phyloP scores from a whole-genome alignment of 1,140 invertebrate species.

The Bombus huntii region DNA sequence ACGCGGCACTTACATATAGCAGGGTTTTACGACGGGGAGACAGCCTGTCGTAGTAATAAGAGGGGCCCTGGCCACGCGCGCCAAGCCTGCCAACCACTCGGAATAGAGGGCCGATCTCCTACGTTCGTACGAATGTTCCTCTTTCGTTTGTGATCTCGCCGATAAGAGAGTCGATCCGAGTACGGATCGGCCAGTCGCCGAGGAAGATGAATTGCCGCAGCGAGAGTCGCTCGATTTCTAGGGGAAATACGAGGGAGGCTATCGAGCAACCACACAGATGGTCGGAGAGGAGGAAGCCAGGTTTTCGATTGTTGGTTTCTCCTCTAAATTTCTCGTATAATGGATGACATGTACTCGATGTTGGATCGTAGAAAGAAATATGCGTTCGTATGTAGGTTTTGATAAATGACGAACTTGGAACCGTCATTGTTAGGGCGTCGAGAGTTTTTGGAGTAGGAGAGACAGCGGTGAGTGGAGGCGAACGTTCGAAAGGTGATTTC shows the following conservation, averaged over 20 bases:
- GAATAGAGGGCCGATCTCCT: constrained; percentile 52
- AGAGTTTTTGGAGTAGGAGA: background rate
- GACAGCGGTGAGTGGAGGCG: background rate
- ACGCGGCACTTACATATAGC: constrained; percentile 66
- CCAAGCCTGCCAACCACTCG: constrained; percentile 68
- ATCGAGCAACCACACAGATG: background rate
- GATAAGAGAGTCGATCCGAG: constrained; percentile 57
- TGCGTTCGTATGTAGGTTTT: background rate
- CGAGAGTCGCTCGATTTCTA: background rate
- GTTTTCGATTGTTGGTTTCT: background rate
- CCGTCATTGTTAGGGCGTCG: background rate
- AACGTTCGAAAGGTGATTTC: background rate
- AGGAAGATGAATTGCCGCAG: constrained; percentile 27
- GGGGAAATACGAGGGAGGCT: background rate
- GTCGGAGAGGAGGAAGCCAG: background rate
- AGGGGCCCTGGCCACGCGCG: constrained; percentile 75
- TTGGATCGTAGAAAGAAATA: background rate
- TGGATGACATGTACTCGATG: background rate
- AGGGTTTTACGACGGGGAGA: constrained; percentile 71
- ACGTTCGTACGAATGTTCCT: constrained; percentile 49
- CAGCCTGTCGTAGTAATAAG: constrained; percentile 72
- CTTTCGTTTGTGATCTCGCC: constrained; percentile 65
- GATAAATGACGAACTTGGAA: background rate
- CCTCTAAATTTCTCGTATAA: background rate
- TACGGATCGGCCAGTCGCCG: constrained; percentile 20